These are phyloP conservation scores for Lasius fuliginosus DNA, from an alignment of 2,888 invertebrate species.

Conservation along the genomic window DNA sequence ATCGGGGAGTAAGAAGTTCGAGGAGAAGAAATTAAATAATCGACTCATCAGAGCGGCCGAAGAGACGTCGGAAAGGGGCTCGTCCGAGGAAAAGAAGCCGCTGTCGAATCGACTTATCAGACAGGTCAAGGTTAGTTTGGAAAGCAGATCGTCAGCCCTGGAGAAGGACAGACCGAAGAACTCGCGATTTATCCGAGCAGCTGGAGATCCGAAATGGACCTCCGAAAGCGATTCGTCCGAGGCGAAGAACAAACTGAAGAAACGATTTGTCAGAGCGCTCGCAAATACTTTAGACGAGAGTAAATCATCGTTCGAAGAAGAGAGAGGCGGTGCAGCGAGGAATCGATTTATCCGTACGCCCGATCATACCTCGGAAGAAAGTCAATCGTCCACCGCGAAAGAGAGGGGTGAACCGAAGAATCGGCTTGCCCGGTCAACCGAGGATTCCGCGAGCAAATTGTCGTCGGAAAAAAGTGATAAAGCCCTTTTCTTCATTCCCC, in stretches of 20 bases:
- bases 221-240: slow-evolving; percentile 6
- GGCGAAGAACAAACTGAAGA: slow-evolving; percentile 38
- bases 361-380: not conserved
- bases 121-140: slow-evolving; percentile 7
- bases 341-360: slow-evolving; percentile 25
- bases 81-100: not conserved
- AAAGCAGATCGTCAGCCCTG: slow-evolving; percentile 25
- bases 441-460: not conserved
- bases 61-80: not conserved
- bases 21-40: not conserved
- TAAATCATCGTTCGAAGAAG: slow-evolving; percentile 39
- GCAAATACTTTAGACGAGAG: not conserved
- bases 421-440: not conserved
- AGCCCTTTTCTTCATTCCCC: not conserved
- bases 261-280: slow-evolving; percentile 24
- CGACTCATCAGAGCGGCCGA: not conserved
- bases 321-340: not conserved
- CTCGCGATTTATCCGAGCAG: not conserved
- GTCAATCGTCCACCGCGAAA: slow-evolving; percentile 28
- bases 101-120: not conserved
- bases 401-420: not conserved
- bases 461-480: slow-evolving; percentile 8
- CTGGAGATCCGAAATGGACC: not conserved
- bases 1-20: not conserved
- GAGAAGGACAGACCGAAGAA: slow-evolving; percentile 32